Conservation (phyloP, 2,888 invertebrate genomes). For the Nasonia oneida region DNA sequence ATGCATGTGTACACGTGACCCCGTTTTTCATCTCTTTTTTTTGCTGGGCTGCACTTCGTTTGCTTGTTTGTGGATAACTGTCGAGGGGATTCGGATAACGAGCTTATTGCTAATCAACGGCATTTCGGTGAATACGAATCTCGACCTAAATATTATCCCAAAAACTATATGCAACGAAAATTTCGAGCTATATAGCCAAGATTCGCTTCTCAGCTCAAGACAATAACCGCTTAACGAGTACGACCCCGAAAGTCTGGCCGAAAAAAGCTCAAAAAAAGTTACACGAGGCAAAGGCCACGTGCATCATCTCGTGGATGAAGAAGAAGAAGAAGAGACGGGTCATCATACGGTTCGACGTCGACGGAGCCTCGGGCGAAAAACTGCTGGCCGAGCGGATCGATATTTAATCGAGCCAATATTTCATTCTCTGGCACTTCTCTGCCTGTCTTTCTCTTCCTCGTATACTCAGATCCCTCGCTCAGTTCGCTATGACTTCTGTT, state of each 20-base stretch:
- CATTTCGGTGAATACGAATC: not conserved
- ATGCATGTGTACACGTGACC: constrained; percentile 11
- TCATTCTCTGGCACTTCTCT: constrained; percentile 33
- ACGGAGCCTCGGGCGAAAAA: constrained; percentile 15
- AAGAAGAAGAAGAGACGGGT: not conserved
- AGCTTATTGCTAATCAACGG: no score
- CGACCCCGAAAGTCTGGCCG: not conserved
- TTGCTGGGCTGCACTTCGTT: not conserved
- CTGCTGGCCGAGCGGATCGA: constrained; percentile 52
- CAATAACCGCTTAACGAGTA: not conserved
- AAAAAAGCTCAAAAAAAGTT: not conserved
- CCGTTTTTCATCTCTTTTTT: not conserved
- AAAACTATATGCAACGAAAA: not conserved
- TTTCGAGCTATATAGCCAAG: not conserved
- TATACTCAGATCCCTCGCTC: not conserved
- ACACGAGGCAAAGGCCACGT: not conserved
- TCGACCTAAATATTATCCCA: not conserved
- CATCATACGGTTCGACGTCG: no score
- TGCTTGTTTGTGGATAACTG: not conserved
- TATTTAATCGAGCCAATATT: constrained; percentile 61
- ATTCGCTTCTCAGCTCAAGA: not conserved
- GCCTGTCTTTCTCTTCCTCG: not conserved
- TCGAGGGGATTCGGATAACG: not conserved
- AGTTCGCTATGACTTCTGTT: not conserved
- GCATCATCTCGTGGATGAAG: not conserved